Percentiles rank a stretch among this genome's conserved stretches.
These are phyloP conservation scores for Anabas testudineus DNA, from an alignment of 2,797 vertebrate genomes.

Conservation along the genomic window DNA sequence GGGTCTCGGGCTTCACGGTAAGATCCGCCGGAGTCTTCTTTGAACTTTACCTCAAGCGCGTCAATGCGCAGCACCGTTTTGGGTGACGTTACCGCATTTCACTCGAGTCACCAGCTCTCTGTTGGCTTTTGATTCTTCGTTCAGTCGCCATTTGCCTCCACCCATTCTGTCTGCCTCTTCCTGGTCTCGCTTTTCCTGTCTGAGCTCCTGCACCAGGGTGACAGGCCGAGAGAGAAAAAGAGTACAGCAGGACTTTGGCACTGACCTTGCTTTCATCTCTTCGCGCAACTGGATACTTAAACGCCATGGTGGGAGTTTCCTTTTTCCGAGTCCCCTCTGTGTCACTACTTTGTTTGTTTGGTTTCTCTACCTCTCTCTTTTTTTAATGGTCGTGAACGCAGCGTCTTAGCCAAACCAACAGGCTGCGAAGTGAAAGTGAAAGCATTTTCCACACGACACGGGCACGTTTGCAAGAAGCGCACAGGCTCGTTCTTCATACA, in stretches of 20 bases:
- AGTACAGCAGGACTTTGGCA: slow-evolving; percentile 21
- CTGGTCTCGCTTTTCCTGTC: slow-evolving; percentile 20
- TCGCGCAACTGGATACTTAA: slow-evolving; percentile 76
- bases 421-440: slow-evolving; percentile 80
- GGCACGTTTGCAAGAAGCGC: neutral
- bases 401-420: slow-evolving; percentile 11
- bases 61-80: too few relatives aligned
- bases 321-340: neutral
- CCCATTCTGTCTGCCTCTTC: neutral
- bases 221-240: neutral
- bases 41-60: too few relatives aligned
- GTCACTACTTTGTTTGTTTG: neutral
- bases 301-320: slow-evolving; percentile 67
- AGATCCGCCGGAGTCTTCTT: too few relatives aligned
- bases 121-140: slow-evolving; percentile 14
- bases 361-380: neutral
- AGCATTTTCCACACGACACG: slow-evolving; percentile 21
- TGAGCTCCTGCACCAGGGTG: neutral
- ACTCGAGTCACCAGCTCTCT: neutral
- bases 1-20: too few relatives aligned
- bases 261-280: slow-evolving; percentile 81
- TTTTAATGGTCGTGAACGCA: neutral
- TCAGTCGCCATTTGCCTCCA: neutral
- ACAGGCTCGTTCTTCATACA: neutral
- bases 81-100: too few relatives aligned